Percentiles rank a stretch among this genome's conserved stretches.
Evolutionary conservation across 2,888 invertebrate species (phyloP).

Genomic region (Standfussiana lucernea): DNA sequence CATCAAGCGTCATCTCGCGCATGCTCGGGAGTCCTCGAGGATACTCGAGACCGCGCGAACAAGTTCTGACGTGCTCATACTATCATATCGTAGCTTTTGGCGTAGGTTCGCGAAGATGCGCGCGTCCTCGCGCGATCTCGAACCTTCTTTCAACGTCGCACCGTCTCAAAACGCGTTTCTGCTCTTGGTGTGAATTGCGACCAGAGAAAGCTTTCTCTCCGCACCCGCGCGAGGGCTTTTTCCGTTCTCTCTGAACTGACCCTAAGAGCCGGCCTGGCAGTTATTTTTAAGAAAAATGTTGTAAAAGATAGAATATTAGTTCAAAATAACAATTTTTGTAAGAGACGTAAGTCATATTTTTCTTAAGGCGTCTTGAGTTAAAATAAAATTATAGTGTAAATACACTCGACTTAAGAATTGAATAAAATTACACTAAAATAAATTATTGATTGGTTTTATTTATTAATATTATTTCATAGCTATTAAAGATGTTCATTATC

Average conservation of each 20-base stretch:
- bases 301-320: background rate
- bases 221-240: background rate
- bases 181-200: too few relatives aligned
- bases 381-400: conserved; percentile 35
- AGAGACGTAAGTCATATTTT: background rate
- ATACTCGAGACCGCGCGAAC: too few relatives aligned
- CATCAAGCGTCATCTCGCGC: too few relatives aligned
- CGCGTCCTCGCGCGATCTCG: too few relatives aligned
- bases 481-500: conserved; percentile 34
- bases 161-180: too few relatives aligned
- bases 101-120: too few relatives aligned
- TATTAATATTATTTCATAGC: conserved; percentile 25
- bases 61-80: too few relatives aligned
- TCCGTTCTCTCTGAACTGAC: background rate
- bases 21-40: too few relatives aligned
- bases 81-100: too few relatives aligned
- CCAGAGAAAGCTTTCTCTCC: background rate
- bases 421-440: conserved; percentile 35
- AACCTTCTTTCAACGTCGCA: too few relatives aligned
- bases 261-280: background rate
- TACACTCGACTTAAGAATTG: conserved; percentile 8
- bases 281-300: background rate
- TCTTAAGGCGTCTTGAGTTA: background rate
- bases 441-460: conserved; percentile 41
- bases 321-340: conserved; percentile 11